Base-by-base conservation (phyloP, 2,888 invertebrate genomes). In the Chorisops tibialis region DNA sequence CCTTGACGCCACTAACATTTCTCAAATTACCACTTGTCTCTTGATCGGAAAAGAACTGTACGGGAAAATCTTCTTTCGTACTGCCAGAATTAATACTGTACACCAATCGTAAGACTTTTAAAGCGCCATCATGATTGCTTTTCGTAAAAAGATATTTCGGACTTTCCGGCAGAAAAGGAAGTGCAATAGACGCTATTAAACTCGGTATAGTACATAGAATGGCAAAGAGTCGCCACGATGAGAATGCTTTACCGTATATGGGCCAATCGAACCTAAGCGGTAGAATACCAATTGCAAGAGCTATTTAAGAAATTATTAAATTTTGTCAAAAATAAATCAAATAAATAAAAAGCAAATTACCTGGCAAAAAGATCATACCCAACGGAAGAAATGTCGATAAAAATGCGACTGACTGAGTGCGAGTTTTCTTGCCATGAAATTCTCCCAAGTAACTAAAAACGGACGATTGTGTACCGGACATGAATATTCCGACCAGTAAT, bases 171-270 rank as follows among this genome's bases (percentile, higher is more conserved):
- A 87, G 81, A 47, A 80, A 79, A 6, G 81, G 71, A 0, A 86
- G 81, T 0, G 85, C 83, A 0, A 87, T 51, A 0, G 87, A 70
- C 68, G 86, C 85, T 12, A 61, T 30, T 30, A 61, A 18, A 9
- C 51, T 50, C 0, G 91, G 85, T 2, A 88, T 38, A 0, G 85
- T 83, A 63, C 88, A 83, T 0, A 86, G 74, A 0, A 87, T 80
- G 2, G 92, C 76, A 62, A 90, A 83, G 4, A 91, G 72, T 5
- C 92, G 81, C 93, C 93, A 93, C 0, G 91, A 87, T 37, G 85
- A 82, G 71, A 86, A 85, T 0, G 74, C 72, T 63, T 89, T 78
- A 52, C 78, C 81, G 41, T 85, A 72, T 58, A 82, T 72, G 0
- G 79, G 75, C 3, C 79, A 67, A 0, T 81, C 74, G 68, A 84